A percentile compares a stretch with the other conserved stretches of the same genome.
Evolutionary conservation across 2,888 invertebrate genomes (phyloP).

Genomic region (Blomia tropicalis): DNA sequence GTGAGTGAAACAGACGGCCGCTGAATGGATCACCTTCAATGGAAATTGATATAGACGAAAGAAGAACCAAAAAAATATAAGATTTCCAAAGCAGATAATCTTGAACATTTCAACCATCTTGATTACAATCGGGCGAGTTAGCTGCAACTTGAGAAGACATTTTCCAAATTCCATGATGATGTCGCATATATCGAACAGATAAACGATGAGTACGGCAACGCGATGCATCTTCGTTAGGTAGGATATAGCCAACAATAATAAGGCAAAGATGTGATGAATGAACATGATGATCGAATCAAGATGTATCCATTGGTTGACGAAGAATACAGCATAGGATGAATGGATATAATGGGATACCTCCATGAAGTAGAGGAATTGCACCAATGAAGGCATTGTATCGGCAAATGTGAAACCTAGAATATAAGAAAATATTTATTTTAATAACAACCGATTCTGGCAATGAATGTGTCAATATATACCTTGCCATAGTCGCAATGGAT

Average conservation of each 20-base stretch:
- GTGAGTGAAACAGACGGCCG: neutral
- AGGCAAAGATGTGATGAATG: slow-evolving; percentile 35
- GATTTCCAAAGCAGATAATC: neutral
- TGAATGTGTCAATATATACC: no score
- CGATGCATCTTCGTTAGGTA: slow-evolving; percentile 31
- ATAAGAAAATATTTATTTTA: neutral
- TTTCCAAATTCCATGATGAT: slow-evolving; percentile 32
- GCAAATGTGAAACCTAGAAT: slow-evolving; percentile 11
- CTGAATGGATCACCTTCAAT: neutral
- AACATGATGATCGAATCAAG: slow-evolving; percentile 36
- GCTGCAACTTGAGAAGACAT: neutral
- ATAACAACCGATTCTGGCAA: no score
- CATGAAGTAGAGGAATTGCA: slow-evolving; percentile 34
- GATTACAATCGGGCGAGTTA: neutral
- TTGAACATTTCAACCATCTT: neutral
- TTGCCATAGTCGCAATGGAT: neutral
- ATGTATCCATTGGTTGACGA: slow-evolving; percentile 38
- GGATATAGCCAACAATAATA: slow-evolving; percentile 34
- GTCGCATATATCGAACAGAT: slow-evolving; percentile 32
- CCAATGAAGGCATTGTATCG: slow-evolving; percentile 32
- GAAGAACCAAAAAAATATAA: neutral
- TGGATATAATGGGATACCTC: slow-evolving; percentile 38
- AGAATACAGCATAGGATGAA: slow-evolving; percentile 38
- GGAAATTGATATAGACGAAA: neutral
- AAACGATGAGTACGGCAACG: slow-evolving; percentile 31